phyloP scores from a whole-genome alignment of 92 coral and sea anemone species.

The Galaxea fascicularis region DNA sequence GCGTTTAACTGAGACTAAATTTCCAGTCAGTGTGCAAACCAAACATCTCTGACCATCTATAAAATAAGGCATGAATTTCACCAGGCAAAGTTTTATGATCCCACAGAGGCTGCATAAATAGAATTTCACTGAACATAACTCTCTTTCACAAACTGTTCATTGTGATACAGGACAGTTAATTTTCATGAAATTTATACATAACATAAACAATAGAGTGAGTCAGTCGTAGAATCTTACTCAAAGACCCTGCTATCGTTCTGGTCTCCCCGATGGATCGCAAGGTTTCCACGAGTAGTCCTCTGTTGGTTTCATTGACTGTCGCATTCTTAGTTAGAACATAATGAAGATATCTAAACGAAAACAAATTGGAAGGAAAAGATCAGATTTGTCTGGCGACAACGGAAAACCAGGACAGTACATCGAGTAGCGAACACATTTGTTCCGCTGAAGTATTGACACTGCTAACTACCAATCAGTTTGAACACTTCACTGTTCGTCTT shows the following conservation, averaged over 20 bases:
- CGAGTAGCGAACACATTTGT: neutral
- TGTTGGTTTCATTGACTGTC: conserved; percentile 91
- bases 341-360: conserved; percentile 83
- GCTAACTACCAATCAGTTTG: neutral
- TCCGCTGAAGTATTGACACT: too few species aligned
- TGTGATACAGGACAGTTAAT: neutral
- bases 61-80: too few species aligned
- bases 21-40: too few species aligned
- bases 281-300: conserved; percentile 94
- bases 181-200: neutral
- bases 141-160: too few species aligned
- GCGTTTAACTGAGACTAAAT: too few species aligned
- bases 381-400: neutral
- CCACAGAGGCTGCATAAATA: too few species aligned
- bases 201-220: too few species aligned
- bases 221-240: conserved; percentile 73
- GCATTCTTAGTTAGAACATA: conserved; percentile 94
- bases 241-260: conserved; percentile 99
- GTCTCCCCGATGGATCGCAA: conserved; percentile 99
- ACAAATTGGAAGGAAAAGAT: neutral
- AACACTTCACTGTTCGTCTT: neutral
- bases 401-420: too few species aligned
- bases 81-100: too few species aligned
- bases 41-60: too few species aligned
- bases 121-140: too few species aligned